Evolutionary conservation across 2,797 vertebrate species (phyloP).

Genomic region (Brotula barbata): DNA sequence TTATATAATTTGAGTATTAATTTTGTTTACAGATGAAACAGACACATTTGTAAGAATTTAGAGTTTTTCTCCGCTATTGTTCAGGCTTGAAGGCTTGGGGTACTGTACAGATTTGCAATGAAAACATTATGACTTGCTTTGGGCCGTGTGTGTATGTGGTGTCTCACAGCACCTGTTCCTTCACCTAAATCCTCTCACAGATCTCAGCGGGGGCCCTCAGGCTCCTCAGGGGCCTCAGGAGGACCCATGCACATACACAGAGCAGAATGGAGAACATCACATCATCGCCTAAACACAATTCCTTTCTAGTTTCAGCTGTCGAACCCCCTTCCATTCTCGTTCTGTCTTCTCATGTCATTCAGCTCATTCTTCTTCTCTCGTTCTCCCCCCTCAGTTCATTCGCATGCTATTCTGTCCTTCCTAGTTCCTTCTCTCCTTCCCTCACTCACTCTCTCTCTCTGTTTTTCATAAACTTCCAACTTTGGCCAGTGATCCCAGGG

Average conservation of each 20-base stretch:
- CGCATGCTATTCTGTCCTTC: conserved; percentile 27
- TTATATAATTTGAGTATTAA: no score
- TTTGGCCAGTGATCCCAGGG: conserved; percentile 69
- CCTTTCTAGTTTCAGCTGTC: conserved; percentile 62
- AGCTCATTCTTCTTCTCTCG: conserved; percentile 60
- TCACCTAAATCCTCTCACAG: conserved; percentile 57
- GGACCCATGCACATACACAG: conserved; percentile 30
- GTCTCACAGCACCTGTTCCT: conserved; percentile 59
- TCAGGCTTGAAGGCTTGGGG: no score
- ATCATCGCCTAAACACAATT: conserved; percentile 61
- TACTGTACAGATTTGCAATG: no score
- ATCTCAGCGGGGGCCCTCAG: conserved; percentile 47
- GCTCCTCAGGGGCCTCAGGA: conserved; percentile 70
- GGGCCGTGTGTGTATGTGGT: no score
- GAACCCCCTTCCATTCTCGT: conserved; percentile 53
- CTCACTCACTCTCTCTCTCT: conserved; percentile 39
- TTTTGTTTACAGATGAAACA: no score
- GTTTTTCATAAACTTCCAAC: conserved; percentile 81
- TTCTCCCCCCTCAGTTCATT: conserved; percentile 37
- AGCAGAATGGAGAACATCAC: conserved; percentile 67
- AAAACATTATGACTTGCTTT: no score
- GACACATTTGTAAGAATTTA: no score
- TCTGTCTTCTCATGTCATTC: conserved; percentile 63
- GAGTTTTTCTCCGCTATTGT: no score
- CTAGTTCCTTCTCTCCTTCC: conserved; percentile 30